Percentiles rank a stretch among this genome's conserved stretches.
phyloP scores from a whole-genome alignment of 2,888 invertebrate species.

The Dilophus febrilis region DNA sequence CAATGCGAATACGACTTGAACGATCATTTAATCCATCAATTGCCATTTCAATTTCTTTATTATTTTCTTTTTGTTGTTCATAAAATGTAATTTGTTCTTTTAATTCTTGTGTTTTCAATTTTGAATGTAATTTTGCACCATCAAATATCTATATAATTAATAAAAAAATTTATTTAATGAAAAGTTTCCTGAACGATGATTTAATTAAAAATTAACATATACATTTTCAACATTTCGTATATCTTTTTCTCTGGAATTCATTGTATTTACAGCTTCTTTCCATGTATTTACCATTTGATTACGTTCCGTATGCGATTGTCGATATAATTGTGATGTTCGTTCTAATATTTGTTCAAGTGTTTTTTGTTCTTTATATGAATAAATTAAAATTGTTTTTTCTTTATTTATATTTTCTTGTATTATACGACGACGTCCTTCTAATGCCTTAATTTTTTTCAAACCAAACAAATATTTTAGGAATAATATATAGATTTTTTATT shows the following conservation, averaged over 20 bases:
- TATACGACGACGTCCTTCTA: constrained; percentile 37
- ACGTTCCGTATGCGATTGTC: constrained; percentile 44
- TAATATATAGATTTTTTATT: no score
- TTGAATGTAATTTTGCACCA: constrained; percentile 16
- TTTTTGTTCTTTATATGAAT: constrained; percentile 32
- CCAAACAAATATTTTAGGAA: no score
- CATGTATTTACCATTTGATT: constrained; percentile 52
- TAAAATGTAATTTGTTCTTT: constrained; percentile 33
- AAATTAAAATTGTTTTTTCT: constrained; percentile 29
- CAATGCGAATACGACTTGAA: constrained; percentile 26
- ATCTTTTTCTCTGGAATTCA: constrained; percentile 50
- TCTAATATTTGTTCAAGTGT: constrained; percentile 38
- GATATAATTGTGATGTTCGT: constrained; percentile 32
- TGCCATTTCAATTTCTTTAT: constrained; percentile 30
- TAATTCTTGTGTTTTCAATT: constrained; percentile 26
- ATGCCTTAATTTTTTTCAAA: no score
- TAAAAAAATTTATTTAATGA: not conserved
- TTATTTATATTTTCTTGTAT: constrained; percentile 34
- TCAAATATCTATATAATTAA: constrained; percentile 12
- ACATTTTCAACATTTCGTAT: constrained; percentile 40
- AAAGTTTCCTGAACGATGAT: not conserved
- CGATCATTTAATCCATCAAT: constrained; percentile 28
- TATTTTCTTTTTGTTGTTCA: constrained; percentile 34
- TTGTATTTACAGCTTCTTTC: constrained; percentile 50
- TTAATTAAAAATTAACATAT: constrained; percentile 11